Base-by-base conservation (phyloP, 2,113 vertebrate genomes). In the Baryphthengus martii region DNA sequence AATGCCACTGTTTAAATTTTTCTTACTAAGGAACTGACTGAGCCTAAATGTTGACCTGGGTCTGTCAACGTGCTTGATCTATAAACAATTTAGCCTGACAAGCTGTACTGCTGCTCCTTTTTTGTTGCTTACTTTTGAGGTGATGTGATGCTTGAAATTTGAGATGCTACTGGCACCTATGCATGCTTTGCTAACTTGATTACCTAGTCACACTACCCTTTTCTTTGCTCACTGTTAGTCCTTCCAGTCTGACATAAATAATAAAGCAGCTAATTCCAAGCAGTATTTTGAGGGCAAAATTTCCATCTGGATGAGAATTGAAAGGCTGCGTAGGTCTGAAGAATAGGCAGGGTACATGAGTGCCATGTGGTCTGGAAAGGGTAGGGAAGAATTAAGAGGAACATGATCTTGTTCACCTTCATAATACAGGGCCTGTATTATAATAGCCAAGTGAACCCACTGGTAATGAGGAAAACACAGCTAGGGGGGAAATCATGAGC, bases 331-430 rank as follows among this genome's bases (percentile, higher is more conserved):
- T 6, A 29, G 52, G 9, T 18, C 21, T 40, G 74, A 49, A 44
- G n/a, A 25, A 3, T 7, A 24, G 25, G 39, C 24, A 76, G 75
- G 14, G 7, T 31, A 55, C 8, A 42, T 35, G 2, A 9, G 8
- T 70, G 47, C 47, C 1, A 1, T 4, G 0, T 4, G 19, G 19
- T 2, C 61, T 81, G 70, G 61, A 8, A 8, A 45, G 17, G 19
- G 17, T 31, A 7, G 19, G 29, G 21, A 66, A 42, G 3, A 58
- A 37, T 61, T 29, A 49, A 53, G 17, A 7, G 44, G 26, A 55
- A 37, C 1, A 0, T 1, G 13, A 3, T 35, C 3, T 31, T 33
- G 23, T 76, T 91, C 3, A 2, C 8, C 2, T 79, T 65, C 31
- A n/a, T 39, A 49, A 62, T 61, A 39, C 50, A 15, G 20, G 12